These are phyloP conservation scores for Dendrolimus pini DNA, from an alignment of 2,888 invertebrate species.

Conservation along the genomic window DNA sequence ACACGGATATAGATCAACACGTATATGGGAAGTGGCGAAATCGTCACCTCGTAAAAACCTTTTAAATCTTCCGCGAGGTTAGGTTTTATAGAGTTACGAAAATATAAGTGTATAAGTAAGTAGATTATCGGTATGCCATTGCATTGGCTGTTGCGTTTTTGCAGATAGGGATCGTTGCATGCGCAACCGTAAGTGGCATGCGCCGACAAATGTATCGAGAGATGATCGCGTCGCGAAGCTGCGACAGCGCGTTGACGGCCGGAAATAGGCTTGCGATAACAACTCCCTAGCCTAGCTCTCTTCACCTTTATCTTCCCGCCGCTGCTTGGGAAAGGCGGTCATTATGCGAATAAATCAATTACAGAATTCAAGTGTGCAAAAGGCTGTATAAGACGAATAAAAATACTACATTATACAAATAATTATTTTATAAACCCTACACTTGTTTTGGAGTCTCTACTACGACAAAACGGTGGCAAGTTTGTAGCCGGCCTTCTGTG, in stretches of 20 bases:
- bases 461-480: too few species aligned
- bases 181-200: slow-evolving; percentile 41
- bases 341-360: slow-evolving; percentile 69
- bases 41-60: slow-evolving; percentile 36
- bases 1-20: slow-evolving; percentile 48
- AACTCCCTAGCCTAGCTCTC: slow-evolving; percentile 60
- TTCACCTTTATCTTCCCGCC: slow-evolving; percentile 59
- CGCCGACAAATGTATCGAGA: slow-evolving; percentile 73
- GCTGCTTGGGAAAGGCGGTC: slow-evolving; percentile 64
- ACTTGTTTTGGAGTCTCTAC: too few species aligned
- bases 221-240: slow-evolving; percentile 53
- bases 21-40: slow-evolving; percentile 47
- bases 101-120: slow-evolving; percentile 36
- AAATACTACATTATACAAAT: not conserved
- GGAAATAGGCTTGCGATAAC: slow-evolving; percentile 72
- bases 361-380: slow-evolving; percentile 28
- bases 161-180: slow-evolving; percentile 52
- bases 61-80: slow-evolving; percentile 29
- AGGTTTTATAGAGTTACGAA: slow-evolving; percentile 21
- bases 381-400: not conserved
- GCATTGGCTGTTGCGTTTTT: slow-evolving; percentile 46
- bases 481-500: too few species aligned
- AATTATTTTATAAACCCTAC: not conserved
- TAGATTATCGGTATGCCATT: slow-evolving; percentile 63
- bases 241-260: slow-evolving; percentile 63